Base-by-base conservation (phyloP, 2,888 invertebrate species). In the Frankliniella fusca region DNA sequence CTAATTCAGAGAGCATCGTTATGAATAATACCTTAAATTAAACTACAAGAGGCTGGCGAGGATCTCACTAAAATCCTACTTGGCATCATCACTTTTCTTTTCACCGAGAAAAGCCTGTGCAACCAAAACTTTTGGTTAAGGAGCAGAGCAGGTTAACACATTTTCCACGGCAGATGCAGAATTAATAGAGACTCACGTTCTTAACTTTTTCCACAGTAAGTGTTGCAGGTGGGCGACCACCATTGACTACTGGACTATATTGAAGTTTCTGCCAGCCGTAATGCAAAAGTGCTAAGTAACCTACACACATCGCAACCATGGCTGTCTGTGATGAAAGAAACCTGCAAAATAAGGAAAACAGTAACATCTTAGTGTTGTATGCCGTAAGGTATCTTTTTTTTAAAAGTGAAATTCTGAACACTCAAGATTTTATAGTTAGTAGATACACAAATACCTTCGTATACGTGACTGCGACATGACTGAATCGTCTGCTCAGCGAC, bases 221-320 rank as follows among this genome's bases (percentile, higher is more conserved):
- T 54, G 54, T 54, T 27, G 9, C 70, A 23, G 70, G 70, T 23
- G 8, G 10, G 27, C 10, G 1, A 27, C 23, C 23, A 5, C 27
- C 70, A 23, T 23, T 76, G 70, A 76, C 70, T 76, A 76, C 12
- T 10, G 70, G 70, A 27, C 70, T 76, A 23, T 76, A n/a, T 76
- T 76, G 70, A 9, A 76, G 27, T 27, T 27, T 23, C 9, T n/a
- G 11, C 70, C 70, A 76, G 1, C 23, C 70, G 27, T 76, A 76
- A 76, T 76, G 70, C 23, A 76, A 9, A 27, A 27, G 23, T 27
- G 12, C 12, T 76, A 76, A 76, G 27, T 76, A 76, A 76, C 70
- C 70, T 76, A 23, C 70, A 27, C 27, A 76, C 27, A 54, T 38
- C 38, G 5, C 5, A 38, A 2, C 2, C 5, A 38, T 38, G 5